Conservation (phyloP, 2,113 vertebrate genomes). For the Paradoxurus hermaphroditus region DNA sequence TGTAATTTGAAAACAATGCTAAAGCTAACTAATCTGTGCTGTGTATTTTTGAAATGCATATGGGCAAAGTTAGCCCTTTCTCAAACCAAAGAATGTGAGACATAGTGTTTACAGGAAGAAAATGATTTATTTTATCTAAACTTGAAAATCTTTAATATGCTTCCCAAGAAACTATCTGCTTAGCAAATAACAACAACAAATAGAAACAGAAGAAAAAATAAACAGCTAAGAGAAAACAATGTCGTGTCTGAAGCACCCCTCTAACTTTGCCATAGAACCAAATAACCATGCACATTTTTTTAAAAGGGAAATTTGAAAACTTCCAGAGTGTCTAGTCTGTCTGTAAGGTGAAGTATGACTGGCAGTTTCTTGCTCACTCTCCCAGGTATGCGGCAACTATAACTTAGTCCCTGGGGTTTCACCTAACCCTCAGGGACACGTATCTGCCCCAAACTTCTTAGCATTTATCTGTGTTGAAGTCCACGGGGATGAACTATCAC, state of each 20-base stretch:
- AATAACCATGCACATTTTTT: background rate
- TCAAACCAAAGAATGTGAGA: background rate
- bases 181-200: background rate
- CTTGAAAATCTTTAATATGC: background rate
- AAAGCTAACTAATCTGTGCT: background rate
- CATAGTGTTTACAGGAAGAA: background rate
- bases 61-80: background rate
- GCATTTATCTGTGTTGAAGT: background rate
- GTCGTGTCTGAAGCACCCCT: background rate
- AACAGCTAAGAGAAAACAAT: background rate
- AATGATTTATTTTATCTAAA: background rate
- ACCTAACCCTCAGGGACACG: background rate
- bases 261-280: background rate
- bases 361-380: background rate
- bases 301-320: background rate
- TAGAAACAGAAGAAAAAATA: background rate
- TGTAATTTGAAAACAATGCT: background rate
- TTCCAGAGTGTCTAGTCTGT: background rate
- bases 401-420: background rate
- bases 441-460: background rate
- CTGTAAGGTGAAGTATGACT: background rate
- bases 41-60: background rate
- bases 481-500: background rate
- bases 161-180: slow-evolving; percentile 28
- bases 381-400: background rate